These are phyloP conservation scores for Metalampra italica DNA, from an alignment of 2,888 invertebrate species.

Conservation along the genomic window DNA sequence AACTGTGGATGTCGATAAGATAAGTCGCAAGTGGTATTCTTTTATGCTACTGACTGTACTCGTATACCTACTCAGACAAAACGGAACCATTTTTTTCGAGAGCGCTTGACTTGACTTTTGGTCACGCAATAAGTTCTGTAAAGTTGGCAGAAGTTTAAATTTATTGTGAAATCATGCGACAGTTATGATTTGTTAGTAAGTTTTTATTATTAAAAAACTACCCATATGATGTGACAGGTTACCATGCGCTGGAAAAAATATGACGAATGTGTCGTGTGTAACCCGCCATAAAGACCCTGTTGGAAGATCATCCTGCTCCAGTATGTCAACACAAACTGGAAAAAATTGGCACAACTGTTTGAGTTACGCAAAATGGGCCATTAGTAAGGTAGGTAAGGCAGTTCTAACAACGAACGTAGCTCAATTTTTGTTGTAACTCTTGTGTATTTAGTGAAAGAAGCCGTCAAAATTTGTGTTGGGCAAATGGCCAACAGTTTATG, in stretches of 20 bases:
- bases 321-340: conserved; percentile 2
- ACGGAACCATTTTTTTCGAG: too few relatives aligned
- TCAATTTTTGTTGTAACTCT: conserved; percentile 41
- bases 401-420: conserved; percentile 20
- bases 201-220: too few relatives aligned
- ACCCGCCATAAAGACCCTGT: not conserved
- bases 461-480: conserved; percentile 43
- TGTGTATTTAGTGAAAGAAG: conserved; percentile 36
- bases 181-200: not conserved
- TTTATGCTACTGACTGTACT: too few relatives aligned
- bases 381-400: conserved; percentile 6
- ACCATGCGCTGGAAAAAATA: not conserved
- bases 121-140: conserved; percentile 6
- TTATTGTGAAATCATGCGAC: not conserved
- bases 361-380: conserved; percentile 16
- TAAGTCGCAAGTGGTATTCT: too few relatives aligned
- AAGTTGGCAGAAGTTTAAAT: conserved; percentile 1
- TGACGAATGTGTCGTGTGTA: not conserved
- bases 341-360: conserved; percentile 12
- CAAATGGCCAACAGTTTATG: conserved; percentile 36
- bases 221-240: not conserved
- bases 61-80: too few relatives aligned
- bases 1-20: too few relatives aligned
- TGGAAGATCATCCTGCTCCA: conserved; percentile 1
- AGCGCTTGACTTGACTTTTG: too few relatives aligned